Base-by-base conservation (phyloP, 2,797 vertebrate genomes). In the Gephyroberyx darwinii region DNA sequence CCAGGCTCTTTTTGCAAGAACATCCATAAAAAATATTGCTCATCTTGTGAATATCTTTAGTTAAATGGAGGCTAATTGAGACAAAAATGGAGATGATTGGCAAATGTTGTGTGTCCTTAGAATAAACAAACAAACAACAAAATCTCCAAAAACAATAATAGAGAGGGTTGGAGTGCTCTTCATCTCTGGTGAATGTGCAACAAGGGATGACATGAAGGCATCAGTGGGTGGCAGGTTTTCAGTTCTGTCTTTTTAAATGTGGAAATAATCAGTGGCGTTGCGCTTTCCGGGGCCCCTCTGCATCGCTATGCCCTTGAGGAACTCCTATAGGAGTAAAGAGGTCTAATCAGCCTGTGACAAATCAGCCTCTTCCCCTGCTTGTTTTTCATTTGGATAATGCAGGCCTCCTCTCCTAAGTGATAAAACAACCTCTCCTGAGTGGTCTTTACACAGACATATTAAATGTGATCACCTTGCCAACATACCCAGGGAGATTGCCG, bases 311-410 rank as follows among this genome's bases (percentile, higher is more conserved):
- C 74, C 90, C 88, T 92, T 92, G 83, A 91, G 73, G 71, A 54
- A 65, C 76, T 84, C 69, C 78, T 75, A 66, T 55, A 63, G 69
- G 65, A 76, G 80, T 66, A 71, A 71, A 71, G 62, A 61, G 77
- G 78, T 80, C 86, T 91, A 91, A 92, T 93, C 86, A 90, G 81
- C 70, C 77, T 71, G 74, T 91, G 90, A 92, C 89, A 89, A 89
- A 93, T 93, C 88, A 81, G 82, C 84, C 74, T 84, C 80, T 81
- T 88, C 83, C 83, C 59, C 67, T 9, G 81, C 89, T 88, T 90
- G 86, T 90, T 93, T 92, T 90, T 92, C 89, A 91, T 93, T 90
- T 88, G 84, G 88, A 85, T 91, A 92, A 92, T 92, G 89, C 86
- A 86, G 71, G 66, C 79, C 83, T 84, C 86, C 75, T 84, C 84